These are phyloP conservation scores for Rhopalosiphum padi DNA, from an alignment of 1,140 invertebrate genomes.

Conservation along the genomic window DNA sequence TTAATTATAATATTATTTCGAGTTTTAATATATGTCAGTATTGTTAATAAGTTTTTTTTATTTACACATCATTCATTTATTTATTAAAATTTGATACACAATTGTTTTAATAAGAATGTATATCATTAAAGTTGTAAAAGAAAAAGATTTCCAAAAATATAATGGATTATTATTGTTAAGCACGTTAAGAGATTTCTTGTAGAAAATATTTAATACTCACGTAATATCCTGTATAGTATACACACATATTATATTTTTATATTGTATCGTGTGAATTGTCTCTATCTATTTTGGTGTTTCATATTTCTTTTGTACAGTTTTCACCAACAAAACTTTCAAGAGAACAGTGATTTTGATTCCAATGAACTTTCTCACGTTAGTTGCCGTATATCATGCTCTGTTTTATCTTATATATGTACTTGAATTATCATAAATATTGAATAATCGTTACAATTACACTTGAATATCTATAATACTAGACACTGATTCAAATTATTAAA, in stretches of 20 bases:
- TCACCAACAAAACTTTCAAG: slow-evolving; percentile 23
- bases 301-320: slow-evolving; percentile 11
- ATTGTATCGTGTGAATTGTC: background rate
- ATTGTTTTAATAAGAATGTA: background rate
- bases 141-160: background rate
- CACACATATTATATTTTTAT: background rate
- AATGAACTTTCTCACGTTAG: background rate
- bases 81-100: background rate
- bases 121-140: background rate
- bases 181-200: background rate
- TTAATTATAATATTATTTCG: background rate
- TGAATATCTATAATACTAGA: background rate
- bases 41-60: background rate
- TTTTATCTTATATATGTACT: background rate
- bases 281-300: background rate
- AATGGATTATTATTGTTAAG: background rate
- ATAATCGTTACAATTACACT: background rate
- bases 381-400: background rate
- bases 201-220: background rate
- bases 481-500: background rate
- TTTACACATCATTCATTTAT: background rate
- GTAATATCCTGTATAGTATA: background rate
- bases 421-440: background rate
- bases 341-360: slow-evolving; percentile 12
- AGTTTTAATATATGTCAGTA: background rate